A percentile compares a stretch with the other conserved stretches of the same genome.
Conservation (phyloP, 35 echinoderm and acorn worm species). For the Apostichopus japonicus region DNA sequence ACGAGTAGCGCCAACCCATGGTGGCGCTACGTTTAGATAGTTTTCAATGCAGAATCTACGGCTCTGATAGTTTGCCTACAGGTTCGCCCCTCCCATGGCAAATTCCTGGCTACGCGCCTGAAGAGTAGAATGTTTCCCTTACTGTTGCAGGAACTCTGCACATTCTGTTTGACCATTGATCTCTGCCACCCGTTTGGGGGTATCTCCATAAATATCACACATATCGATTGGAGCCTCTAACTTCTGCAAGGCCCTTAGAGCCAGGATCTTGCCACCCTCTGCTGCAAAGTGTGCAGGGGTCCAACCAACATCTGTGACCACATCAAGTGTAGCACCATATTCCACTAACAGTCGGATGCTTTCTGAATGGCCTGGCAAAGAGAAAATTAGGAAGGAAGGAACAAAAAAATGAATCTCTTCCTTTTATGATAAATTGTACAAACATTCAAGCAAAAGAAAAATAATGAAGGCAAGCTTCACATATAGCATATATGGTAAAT, state of each 20-base stretch:
- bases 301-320: slow-evolving; percentile 84
- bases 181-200: slow-evolving; percentile 69
- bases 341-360: slow-evolving; percentile 80
- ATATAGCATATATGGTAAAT: no score
- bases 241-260: slow-evolving; percentile 80
- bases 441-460: no score
- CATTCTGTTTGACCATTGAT: slow-evolving; percentile 92
- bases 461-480: no score
- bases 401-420: not conserved
- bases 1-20: no score
- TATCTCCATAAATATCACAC: slow-evolving; percentile 78
- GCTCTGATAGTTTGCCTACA: no score
- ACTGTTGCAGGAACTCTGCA: slow-evolving; percentile 69
- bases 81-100: no score
- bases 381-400: not conserved
- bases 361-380: slow-evolving; percentile 78
- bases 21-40: no score
- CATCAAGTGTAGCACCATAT: slow-evolving; percentile 73
- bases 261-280: slow-evolving; percentile 78
- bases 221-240: slow-evolving; percentile 70
- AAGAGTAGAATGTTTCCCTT: not conserved
- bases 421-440: no score
- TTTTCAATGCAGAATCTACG: no score
- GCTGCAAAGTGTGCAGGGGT: slow-evolving; percentile 92
- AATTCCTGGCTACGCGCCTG: no score